phyloP scores from a whole-genome alignment of 2,113 vertebrate species.

The Manacus vitellinus region DNA sequence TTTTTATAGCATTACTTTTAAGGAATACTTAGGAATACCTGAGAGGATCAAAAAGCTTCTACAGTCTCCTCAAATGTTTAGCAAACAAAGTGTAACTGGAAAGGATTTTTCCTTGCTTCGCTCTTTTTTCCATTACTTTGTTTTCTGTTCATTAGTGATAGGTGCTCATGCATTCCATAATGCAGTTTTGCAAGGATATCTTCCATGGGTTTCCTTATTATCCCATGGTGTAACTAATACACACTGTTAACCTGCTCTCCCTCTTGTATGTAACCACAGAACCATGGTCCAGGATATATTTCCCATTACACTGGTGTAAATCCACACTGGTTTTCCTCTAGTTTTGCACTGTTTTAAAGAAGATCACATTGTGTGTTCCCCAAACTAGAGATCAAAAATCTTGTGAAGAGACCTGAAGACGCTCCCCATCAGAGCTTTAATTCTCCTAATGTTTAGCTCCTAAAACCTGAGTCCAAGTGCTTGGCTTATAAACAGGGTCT shows the following conservation, averaged over 20 bases:
- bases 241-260: rapidly evolving
- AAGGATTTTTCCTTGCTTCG: neutral
- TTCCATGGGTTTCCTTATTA: neutral
- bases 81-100: neutral
- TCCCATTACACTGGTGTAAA: neutral
- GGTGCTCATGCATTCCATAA: neutral
- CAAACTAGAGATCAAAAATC: neutral
- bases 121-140: neutral
- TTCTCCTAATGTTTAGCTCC: neutral
- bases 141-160: neutral
- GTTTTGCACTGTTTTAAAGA: neutral
- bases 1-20: neutral
- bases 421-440: no score
- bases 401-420: neutral
- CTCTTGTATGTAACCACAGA: neutral
- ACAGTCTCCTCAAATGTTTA: neutral
- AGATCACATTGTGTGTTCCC: neutral
- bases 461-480: neutral
- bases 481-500: neutral
- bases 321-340: neutral
- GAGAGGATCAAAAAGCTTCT: neutral
- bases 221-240: no score
- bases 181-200: neutral
- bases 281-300: neutral
- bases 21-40: neutral